Evolutionary conservation across 1,140 invertebrate species (phyloP).

Genomic region (Drosophila setifemur): DNA sequence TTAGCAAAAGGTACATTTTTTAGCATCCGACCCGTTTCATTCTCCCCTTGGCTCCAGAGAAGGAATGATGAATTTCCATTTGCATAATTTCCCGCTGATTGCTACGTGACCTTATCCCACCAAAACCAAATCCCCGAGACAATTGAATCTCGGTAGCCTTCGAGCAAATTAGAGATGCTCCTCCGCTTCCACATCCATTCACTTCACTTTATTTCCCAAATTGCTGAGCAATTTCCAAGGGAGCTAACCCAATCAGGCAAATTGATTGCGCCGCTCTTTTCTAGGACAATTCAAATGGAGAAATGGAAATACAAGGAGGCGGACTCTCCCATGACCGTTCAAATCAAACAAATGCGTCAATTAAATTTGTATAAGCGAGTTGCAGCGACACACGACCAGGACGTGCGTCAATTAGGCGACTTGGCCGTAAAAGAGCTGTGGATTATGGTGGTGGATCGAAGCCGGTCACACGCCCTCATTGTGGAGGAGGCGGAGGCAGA

Average conservation of each 20-base stretch:
- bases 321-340: slow-evolving; percentile 35
- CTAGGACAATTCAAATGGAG: slow-evolving; percentile 29
- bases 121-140: neutral
- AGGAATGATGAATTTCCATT: slow-evolving; percentile 16
- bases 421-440: slow-evolving; percentile 6
- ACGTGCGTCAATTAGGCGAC: slow-evolving; percentile 72
- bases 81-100: slow-evolving; percentile 6
- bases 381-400: slow-evolving; percentile 64
- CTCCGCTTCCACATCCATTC: slow-evolving; percentile 13
- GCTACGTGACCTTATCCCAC: slow-evolving; percentile 34
- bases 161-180: slow-evolving; percentile 30
- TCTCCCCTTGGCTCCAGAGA: neutral
- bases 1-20: neutral
- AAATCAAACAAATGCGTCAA: slow-evolving; percentile 72
- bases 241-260: slow-evolving; percentile 65
- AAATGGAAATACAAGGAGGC: neutral
- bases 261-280: slow-evolving; percentile 53
- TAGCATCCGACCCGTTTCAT: neutral
- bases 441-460: slow-evolving; percentile 33
- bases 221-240: slow-evolving; percentile 45
- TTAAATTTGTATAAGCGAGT: slow-evolving; percentile 62
- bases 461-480: slow-evolving; percentile 40
- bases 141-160: slow-evolving; percentile 31
- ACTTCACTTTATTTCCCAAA: slow-evolving; percentile 55
- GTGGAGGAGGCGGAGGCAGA: too few relatives aligned